A percentile compares a stretch with the other conserved stretches of the same genome.
Evolutionary conservation across 1,140 invertebrate genomes (phyloP).

Genomic region (Drosophila tsacasi): DNA sequence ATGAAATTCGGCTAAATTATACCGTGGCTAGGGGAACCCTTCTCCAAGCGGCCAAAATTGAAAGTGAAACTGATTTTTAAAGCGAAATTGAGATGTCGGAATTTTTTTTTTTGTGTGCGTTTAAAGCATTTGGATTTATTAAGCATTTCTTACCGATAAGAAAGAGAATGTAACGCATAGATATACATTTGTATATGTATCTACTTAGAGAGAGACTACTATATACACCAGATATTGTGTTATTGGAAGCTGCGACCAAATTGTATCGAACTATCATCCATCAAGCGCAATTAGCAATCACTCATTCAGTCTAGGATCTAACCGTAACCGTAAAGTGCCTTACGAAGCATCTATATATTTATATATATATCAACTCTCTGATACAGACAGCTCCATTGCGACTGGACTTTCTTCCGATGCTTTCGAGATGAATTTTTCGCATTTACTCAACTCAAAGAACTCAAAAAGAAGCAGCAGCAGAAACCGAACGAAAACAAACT

Average conservation of each 20-base stretch:
- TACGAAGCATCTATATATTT: conserved; percentile 58
- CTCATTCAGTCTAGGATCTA: conserved; percentile 33
- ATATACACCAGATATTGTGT: conserved; percentile 28
- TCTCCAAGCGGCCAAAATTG: conserved; percentile 56
- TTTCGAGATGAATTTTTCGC: conserved; percentile 15
- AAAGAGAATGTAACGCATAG: conserved; percentile 7
- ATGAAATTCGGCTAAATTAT: not conserved
- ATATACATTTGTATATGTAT: conserved; percentile 17
- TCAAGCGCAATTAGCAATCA: conserved; percentile 73
- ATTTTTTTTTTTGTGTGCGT: not conserved
- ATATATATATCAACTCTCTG: conserved; percentile 23
- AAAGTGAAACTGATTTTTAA: conserved; percentile 51
- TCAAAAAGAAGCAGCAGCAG: conserved; percentile 26
- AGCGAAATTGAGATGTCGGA: conserved; percentile 13
- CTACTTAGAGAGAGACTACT: conserved; percentile 22
- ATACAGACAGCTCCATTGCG: conserved; percentile 13
- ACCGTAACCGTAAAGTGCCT: conserved; percentile 61
- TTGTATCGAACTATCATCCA: conserved; percentile 40
- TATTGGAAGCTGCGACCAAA: conserved; percentile 53
- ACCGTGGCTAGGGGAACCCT: conserved; percentile 10
- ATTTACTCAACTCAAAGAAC: conserved; percentile 42
- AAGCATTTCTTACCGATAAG: conserved; percentile 39
- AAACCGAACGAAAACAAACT: conserved; percentile 33
- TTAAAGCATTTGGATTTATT: conserved; percentile 34
- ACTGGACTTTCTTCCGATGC: conserved; percentile 10